Base-by-base conservation (phyloP, 2,888 invertebrate species). In the Leptinotarsa juncta region DNA sequence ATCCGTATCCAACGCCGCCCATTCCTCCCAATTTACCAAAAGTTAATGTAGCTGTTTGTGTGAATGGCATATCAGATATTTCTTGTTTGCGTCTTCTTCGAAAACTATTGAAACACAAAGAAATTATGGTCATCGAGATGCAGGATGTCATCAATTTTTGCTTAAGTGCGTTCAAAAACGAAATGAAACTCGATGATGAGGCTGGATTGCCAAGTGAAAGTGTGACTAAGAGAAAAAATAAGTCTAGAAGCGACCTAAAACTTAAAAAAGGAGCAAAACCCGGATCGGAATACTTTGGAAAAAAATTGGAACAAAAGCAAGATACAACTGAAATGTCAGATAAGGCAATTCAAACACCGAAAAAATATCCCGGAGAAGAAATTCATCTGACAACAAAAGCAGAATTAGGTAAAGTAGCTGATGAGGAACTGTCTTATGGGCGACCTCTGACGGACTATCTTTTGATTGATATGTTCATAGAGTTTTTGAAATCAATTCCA, bases 301-400 rank as follows among this genome's bases (percentile, higher is more conserved):
- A 23, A 1, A 68, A 72, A 62, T 3, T n/a, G 20, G 26, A 51
- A 4, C 67, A 20, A 53, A 15, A n/a, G 20, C 18, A 72, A 50
- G 78, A 80, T 53, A 51, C 49, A 15, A 12, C n/a, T 0, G 62
- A 49, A 4, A 20, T 12, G 49, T 53, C 32, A 14, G 82, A 82
- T 23, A 91, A 92, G 84, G 87, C 89, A 82, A 90, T 90, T 0
- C 93, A 93, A 87, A 93, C 93, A 16, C 92, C 92, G 26, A 90
- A 89, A 83, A 86, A 88, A 4, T 89, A 91, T 78, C 92, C 92
- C 1, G 89, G 90, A 82, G 91, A 91, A 83, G 90, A 91, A 79
- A 88, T 90, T n/a, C 77, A 83, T 1, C 83, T 92, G 50, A 90
- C 90, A 4, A 68, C 84, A 48, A 79, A 89, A 62, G 93, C 91